A percentile compares a stretch with the other conserved stretches of the same genome.
These are phyloP conservation scores for Plotosus lineatus DNA, from an alignment of 2,113 vertebrate genomes.

Conservation along the genomic window DNA sequence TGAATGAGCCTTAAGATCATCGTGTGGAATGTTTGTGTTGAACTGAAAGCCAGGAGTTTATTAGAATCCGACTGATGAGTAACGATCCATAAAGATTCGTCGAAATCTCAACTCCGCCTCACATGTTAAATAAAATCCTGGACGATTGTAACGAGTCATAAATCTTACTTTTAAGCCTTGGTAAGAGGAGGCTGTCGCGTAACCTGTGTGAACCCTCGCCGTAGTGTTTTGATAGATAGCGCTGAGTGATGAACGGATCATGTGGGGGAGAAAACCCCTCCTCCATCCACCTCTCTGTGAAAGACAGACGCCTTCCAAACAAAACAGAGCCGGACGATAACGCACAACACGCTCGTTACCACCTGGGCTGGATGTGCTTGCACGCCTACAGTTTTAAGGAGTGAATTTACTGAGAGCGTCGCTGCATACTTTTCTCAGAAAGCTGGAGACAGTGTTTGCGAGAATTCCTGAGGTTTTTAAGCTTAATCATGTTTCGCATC, in stretches of 20 bases:
- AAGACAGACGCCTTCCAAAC: not conserved
- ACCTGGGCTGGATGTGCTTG: conserved; percentile 29
- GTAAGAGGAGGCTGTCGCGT: not conserved
- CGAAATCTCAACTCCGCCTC: not conserved
- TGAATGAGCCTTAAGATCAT: not conserved
- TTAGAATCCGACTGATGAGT: not conserved
- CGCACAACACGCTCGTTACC: conserved; percentile 60
- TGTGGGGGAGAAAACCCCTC: not conserved
- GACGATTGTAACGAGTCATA: not conserved
- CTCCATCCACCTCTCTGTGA: not conserved
- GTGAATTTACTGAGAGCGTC: not conserved
- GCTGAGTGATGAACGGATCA: not conserved
- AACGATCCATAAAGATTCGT: not conserved
- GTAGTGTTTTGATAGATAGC: not conserved
- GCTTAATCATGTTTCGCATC: not conserved
- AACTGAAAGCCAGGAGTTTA: not conserved
- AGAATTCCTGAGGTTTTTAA: not conserved
- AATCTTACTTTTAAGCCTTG: not conserved
- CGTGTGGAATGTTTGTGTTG: not conserved
- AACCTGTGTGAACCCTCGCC: not conserved
- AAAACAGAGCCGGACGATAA: conserved; percentile 61
- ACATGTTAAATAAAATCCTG: not conserved
- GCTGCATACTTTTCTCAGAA: not conserved
- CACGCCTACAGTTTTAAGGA: not conserved
- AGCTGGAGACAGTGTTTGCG: too few relatives aligned